These are phyloP conservation scores for Tethya wilhelma DNA, from an alignment of 37 sponge, comb jelly and placozoan genomes.

Conservation along the genomic window DNA sequence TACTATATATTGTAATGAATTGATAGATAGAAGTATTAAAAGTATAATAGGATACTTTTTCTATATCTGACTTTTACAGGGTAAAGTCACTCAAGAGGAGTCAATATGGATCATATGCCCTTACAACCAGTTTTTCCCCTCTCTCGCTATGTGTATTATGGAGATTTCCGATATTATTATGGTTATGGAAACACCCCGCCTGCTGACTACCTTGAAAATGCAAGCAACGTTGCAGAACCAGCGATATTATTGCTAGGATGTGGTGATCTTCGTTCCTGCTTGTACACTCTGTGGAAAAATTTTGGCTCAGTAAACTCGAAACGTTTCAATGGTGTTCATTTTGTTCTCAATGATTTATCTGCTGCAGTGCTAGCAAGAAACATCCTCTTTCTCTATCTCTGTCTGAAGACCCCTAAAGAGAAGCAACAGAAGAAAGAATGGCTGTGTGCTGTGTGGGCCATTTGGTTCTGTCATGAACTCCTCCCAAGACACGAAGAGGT, in stretches of 20 bases:
- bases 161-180: constrained; percentile 11
- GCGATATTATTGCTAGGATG: constrained; percentile 37
- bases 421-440: constrained; percentile 6
- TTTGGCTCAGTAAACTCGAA: constrained; percentile 2
- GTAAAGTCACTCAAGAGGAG: too few relatives aligned
- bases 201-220: constrained; percentile 32
- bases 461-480: constrained; percentile 60
- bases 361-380: constrained; percentile 46
- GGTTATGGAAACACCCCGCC: constrained; percentile 49
- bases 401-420: constrained; percentile 5
- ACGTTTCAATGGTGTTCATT: constrained; percentile 30
- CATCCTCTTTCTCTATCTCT: constrained; percentile 42
- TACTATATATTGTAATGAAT: too few relatives aligned
- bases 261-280: constrained; percentile 54
- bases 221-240: constrained; percentile 1
- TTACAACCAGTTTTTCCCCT: constrained; percentile 31
- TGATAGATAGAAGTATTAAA: too few relatives aligned
- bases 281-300: constrained; percentile 62
- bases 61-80: too few relatives aligned
- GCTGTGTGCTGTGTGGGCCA: constrained; percentile 51
- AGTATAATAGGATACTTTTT: too few relatives aligned
- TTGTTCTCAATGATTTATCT: constrained; percentile 40
- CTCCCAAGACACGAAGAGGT: constrained; percentile 13
- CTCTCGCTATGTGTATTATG: constrained; percentile 9
- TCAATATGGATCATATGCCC: too few relatives aligned